Evolutionary conservation across 2,888 invertebrate species (phyloP).

Genomic region (Caenorhabditis sinica): DNA sequence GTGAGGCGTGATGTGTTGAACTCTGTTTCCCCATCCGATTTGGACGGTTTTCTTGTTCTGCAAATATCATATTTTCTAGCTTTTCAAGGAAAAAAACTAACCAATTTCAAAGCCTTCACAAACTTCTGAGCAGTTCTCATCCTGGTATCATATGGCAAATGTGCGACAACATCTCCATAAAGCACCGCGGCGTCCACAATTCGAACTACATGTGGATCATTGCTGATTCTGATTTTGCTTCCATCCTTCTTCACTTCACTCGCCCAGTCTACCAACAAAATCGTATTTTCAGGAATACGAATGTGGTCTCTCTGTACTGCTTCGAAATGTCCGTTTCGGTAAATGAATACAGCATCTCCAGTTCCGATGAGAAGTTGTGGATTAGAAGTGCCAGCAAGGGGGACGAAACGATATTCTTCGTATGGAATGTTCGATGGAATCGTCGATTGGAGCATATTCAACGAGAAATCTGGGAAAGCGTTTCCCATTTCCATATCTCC

Average conservation of each 20-base stretch:
- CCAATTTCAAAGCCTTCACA: constrained; percentile 69
- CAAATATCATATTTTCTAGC: too few species aligned
- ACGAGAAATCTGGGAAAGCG: constrained; percentile 8
- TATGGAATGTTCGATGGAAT: constrained; percentile 33
- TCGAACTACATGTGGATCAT: constrained; percentile 66
- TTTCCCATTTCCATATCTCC: constrained; percentile 12
- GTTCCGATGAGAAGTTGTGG: constrained; percentile 38
- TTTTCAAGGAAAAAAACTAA: constrained; percentile 40
- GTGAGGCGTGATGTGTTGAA: constrained; percentile 8
- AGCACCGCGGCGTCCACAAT: constrained; percentile 81
- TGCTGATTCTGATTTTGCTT: constrained; percentile 13
- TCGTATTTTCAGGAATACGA: constrained; percentile 72
- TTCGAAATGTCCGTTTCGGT: constrained; percentile 25
- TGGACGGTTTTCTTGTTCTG: constrained; percentile 53
- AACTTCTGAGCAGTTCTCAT: constrained; percentile 77
- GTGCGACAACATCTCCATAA: constrained; percentile 78
- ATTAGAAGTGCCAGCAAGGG: constrained; percentile 1
- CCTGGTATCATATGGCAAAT: constrained; percentile 71
- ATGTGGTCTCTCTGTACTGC: background rate
- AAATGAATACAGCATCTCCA: constrained; percentile 31
- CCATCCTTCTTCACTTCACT: constrained; percentile 20
- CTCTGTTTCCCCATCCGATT: constrained; percentile 47
- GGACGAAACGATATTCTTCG: constrained; percentile 56
- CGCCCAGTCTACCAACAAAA: constrained; percentile 69
- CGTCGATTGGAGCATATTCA: constrained; percentile 14